These are phyloP conservation scores for Protonibea diacanthus DNA, from an alignment of 2,797 vertebrate genomes.

Conservation along the genomic window DNA sequence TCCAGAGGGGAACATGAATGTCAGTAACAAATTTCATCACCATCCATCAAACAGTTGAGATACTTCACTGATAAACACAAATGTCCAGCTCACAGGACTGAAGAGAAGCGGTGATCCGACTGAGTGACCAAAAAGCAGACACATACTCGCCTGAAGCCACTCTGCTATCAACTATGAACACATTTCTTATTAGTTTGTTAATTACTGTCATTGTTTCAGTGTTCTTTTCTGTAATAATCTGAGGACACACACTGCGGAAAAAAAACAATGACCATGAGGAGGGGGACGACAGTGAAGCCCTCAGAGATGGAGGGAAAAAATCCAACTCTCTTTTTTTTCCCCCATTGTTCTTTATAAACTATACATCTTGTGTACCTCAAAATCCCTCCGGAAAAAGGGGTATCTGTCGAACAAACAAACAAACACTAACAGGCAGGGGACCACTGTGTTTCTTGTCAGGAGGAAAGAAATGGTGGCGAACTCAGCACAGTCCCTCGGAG, in stretches of 20 bases:
- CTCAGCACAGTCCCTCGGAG: constrained; percentile 60
- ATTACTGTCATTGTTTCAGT: neutral
- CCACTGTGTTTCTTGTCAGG: constrained; percentile 50
- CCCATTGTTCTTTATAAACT: constrained; percentile 68
- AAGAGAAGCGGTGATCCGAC: neutral
- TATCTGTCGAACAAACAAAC: constrained; percentile 67
- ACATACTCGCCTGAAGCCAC: neutral
- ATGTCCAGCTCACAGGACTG: too few species aligned
- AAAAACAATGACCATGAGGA: neutral
- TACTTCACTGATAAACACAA: too few species aligned
- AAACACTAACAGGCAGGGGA: constrained; percentile 38
- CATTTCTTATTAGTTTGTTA: neutral
- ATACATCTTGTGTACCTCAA: constrained; percentile 61
- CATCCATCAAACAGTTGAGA: too few species aligned
- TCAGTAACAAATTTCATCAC: too few species aligned
- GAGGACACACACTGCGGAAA: neutral
- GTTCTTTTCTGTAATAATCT: constrained; percentile 14
- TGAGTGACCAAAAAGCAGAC: neutral
- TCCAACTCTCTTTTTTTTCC: constrained; percentile 42
- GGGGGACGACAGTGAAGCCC: constrained; percentile 1
- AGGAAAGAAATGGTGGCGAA: constrained; percentile 48
- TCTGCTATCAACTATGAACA: neutral
- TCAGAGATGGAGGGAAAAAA: constrained; percentile 20
- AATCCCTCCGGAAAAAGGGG: constrained; percentile 49
- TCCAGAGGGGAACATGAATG: neutral